Evolutionary conservation across 2,797 vertebrate genomes (phyloP), one percentile per base, ranked within the genome.

Genomic region (Enteromius trimaculatus): DNA sequence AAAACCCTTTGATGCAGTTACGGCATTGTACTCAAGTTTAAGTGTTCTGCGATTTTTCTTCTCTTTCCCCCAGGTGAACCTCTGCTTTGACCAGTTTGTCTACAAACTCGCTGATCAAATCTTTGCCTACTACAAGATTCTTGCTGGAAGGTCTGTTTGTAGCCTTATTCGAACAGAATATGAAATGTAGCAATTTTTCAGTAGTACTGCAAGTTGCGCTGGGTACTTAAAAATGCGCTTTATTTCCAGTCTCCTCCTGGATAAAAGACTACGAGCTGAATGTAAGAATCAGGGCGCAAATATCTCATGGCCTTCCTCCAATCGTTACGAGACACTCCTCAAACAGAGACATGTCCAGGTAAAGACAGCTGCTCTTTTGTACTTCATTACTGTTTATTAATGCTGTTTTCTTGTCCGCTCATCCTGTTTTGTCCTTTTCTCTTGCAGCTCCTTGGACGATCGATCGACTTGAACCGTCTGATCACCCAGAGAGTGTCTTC

Each of bases 81-180:
- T 99, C 0, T 99, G 98, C 92, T 99, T 99, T 90, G 98, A 99
- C 91, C 98, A 99, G 88, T 99, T 99, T 91, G 98, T 99, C 83
- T 99, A 99, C 92, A 99, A 99, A 85, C 91, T 99, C 84, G 98
- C 98, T 14, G 98, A 99, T 92, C 98, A 99, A 90, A 98, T 99
- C 90, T 99, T 99, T 93, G 97, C 94, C 0, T 97, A 99, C 92
- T 99, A 99, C 92, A 99, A 99, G 90, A 95, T 97, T 81, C 95
- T 99, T 90, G 98, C 98, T 14, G 97, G 97, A 94, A 98, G 98
- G 98, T 37, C 6, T 60, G 26, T 53, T 17, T 17, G 6, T 42
- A 39, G 16, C 10, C 9, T 66, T 29, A 58, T 17, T 44, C 9
- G 8, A 3, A 17, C 10, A 5, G 34, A n/a, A 17, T 19, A 2